Base-by-base conservation (phyloP, 37 sponge, comb jelly and placozoan genomes). In the Crambe crambe region DNA sequence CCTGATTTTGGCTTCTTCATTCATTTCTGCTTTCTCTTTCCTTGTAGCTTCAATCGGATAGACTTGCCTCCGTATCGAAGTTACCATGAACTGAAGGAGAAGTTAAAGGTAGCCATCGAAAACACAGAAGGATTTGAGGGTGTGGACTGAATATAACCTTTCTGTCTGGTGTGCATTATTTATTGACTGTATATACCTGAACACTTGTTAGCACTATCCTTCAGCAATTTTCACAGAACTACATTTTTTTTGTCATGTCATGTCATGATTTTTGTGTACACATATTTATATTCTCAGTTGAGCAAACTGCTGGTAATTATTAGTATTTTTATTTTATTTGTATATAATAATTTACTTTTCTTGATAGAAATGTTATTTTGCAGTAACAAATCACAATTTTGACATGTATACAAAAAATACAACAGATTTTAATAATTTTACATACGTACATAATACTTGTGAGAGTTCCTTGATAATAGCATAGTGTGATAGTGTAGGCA, bases 41-140 rank as follows among this genome's bases (percentile, higher is more conserved):
- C 37, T 21, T 58, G 30, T 66, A 70, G 35, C 68, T 65, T 74
- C 69, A 26, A 31, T 51, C 44, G 95, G 18, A 83, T 95, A 32
- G 95, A 95, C 76, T 80, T 95, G 0, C 95, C 95, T n/a, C 95
- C 95, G 1, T 95, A 95, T 71, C 36, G 78, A 58, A 86, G 84
- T 59, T 95, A 95, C 32, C 83, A 92, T 47, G 86, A 92, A 65
- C 77, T 95, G 56, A 89, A 91, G 60, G 95, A 95, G 57, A 92
- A 92, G 61, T 67, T 95, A 9, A 70, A 76, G 20, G 68, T 89
- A 23, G 95, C 95, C 17, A 60, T 95, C 18, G 95, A 95, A 79
- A 95, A 95, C 81, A 89, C 93, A 32, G 93, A 89, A 74, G 95
- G 92, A 1, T 95, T 95, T 91, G 92, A 91, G 44, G 92, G 92